phyloP scores from a whole-genome alignment of 2,797 vertebrate species.

The Scarus forsteni region DNA sequence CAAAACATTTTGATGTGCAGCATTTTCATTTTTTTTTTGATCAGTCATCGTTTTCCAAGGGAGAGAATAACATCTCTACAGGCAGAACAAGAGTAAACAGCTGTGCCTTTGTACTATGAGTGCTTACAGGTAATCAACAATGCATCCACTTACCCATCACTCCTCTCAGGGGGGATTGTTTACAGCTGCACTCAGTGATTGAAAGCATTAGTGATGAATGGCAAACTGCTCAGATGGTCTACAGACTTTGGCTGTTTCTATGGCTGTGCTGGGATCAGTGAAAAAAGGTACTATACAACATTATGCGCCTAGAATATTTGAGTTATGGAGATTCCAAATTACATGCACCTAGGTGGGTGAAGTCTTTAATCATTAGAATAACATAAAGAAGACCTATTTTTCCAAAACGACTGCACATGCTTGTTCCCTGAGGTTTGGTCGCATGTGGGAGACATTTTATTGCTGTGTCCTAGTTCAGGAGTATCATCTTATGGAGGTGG shows the following conservation, averaged over 20 bases:
- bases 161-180: slow-evolving; percentile 81
- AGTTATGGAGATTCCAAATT: slow-evolving; percentile 46
- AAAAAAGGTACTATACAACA: slow-evolving; percentile 23
- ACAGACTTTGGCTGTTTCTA: slow-evolving; percentile 70
- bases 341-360: slow-evolving; percentile 27
- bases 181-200: slow-evolving; percentile 82
- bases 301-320: slow-evolving; percentile 37
- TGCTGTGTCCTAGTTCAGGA: neutral
- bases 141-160: slow-evolving; percentile 84
- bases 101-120: slow-evolving; percentile 83
- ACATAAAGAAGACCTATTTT: neutral
- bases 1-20: slow-evolving; percentile 44
- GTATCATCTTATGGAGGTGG: too few species aligned
- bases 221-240: slow-evolving; percentile 77
- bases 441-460: neutral
- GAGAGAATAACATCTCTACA: slow-evolving; percentile 62
- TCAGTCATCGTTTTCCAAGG: slow-evolving; percentile 61
- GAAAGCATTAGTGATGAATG: slow-evolving; percentile 85
- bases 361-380: slow-evolving; percentile 34
- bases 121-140: slow-evolving; percentile 85
- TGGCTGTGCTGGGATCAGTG: slow-evolving; percentile 22
- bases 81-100: slow-evolving; percentile 79
- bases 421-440: too few species aligned
- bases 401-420: too few species aligned
- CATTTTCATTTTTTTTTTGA: slow-evolving; percentile 55